phyloP scores from a whole-genome alignment of 1,140 invertebrate genomes.

The Diorhabda sublineata region DNA sequence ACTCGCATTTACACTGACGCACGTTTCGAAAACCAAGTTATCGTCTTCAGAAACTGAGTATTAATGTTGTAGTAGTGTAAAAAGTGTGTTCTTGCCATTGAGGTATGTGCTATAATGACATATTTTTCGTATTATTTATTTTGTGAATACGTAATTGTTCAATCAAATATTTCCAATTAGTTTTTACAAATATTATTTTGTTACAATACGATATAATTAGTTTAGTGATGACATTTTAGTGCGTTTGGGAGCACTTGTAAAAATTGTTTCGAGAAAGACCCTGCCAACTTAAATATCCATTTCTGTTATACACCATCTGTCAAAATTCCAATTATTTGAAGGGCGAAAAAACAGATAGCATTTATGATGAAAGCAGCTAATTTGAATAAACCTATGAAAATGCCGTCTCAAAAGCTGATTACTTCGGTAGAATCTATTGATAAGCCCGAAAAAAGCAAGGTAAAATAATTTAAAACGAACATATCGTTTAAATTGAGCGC shows the following conservation, averaged over 20 bases:
- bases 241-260: neutral
- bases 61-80: no score
- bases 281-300: neutral
- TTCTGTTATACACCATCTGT: neutral
- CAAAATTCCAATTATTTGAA: conserved; percentile 10
- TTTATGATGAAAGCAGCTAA: conserved; percentile 22
- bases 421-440: conserved; percentile 1
- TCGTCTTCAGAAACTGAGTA: no score
- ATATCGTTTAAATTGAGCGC: neutral
- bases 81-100: no score
- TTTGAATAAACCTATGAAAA: conserved; percentile 8
- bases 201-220: neutral
- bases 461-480: conserved; percentile 2
- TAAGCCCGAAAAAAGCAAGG: conserved; percentile 9
- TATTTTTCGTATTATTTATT: no score
- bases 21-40: no score
- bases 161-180: neutral
- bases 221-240: neutral
- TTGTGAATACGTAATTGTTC: neutral
- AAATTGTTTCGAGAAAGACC: neutral
- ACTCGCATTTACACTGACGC: no score
- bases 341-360: neutral
- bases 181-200: neutral
- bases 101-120: no score
- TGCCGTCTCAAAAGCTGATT: conserved; percentile 1